Evolutionary conservation across 2,888 invertebrate genomes (phyloP).

Genomic region (Anorthoa munda): DNA sequence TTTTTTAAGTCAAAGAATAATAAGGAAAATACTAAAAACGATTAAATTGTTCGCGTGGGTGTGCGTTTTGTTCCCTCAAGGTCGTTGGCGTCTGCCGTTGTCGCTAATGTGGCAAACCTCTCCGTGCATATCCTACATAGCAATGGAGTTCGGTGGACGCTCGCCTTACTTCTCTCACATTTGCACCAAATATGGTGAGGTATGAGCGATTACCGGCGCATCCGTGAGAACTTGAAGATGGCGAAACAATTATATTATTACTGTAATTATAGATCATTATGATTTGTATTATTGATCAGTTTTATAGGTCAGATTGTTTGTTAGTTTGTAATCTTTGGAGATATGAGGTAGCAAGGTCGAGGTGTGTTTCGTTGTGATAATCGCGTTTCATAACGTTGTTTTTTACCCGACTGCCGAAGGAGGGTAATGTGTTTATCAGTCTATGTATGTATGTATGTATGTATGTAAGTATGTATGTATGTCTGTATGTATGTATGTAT

Average conservation of each 20-base stretch:
- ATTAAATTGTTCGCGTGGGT: too few species aligned
- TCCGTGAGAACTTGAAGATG: slow-evolving; percentile 52
- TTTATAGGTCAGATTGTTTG: slow-evolving; percentile 50
- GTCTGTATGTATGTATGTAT: too few species aligned
- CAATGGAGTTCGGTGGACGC: neutral
- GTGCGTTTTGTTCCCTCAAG: too few species aligned
- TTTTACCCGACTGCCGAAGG: too few species aligned
- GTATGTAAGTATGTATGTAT: too few species aligned
- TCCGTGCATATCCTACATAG: neutral
- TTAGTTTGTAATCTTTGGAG: slow-evolving; percentile 29
- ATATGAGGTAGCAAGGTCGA: neutral
- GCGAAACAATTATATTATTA: slow-evolving; percentile 53
- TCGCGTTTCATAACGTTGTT: too few species aligned
- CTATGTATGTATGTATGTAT: too few species aligned
- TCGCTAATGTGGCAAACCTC: too few species aligned
- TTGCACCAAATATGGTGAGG: slow-evolving; percentile 56
- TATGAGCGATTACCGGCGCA: slow-evolving; percentile 44
- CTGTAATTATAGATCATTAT: slow-evolving; percentile 58
- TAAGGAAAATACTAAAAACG: too few species aligned
- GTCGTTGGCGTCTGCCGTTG: too few species aligned
- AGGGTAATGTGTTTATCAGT: too few species aligned
- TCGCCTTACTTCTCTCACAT: slow-evolving; percentile 41
- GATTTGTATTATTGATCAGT: slow-evolving; percentile 41
- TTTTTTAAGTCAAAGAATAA: too few species aligned
- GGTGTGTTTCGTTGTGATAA: neutral